Conservation (phyloP, 2,797 vertebrate species). For the Hirundo rustica region DNA sequence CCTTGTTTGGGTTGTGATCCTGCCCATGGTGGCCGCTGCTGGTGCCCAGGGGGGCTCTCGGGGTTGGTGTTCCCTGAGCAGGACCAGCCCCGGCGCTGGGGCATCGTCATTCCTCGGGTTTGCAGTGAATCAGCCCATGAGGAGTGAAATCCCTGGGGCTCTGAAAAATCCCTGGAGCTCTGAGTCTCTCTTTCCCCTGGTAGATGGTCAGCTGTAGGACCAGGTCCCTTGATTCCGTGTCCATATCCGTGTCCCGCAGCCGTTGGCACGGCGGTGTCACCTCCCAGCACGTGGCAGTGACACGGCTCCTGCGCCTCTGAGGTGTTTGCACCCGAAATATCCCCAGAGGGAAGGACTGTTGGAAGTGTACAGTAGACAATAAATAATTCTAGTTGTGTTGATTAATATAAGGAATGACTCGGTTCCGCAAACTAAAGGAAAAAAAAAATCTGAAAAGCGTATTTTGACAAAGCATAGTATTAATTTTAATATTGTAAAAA, state of each 20-base stretch:
- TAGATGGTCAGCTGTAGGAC: background rate
- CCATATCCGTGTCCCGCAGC: fast-evolving
- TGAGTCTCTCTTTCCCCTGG: background rate
- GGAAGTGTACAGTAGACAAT: conserved; percentile 31
- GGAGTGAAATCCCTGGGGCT: background rate
- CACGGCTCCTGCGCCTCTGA: background rate
- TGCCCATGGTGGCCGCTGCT: fast-evolving
- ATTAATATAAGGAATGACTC: background rate
- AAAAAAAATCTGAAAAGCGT: background rate
- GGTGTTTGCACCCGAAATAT: background rate
- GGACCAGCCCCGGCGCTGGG: fast-evolving
- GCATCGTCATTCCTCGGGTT: fast-evolving
- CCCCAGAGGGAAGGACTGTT: background rate
- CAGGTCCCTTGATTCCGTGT: fast-evolving
- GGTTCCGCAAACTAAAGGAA: background rate
- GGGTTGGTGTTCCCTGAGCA: background rate
- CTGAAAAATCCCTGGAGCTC: background rate
- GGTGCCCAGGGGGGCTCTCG: background rate
- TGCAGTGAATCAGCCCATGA: fast-evolving
- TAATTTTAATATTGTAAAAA: conserved; percentile 62
- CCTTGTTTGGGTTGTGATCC: background rate
- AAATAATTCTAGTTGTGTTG: background rate
- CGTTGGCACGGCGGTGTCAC: fast-evolving
- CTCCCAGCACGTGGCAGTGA: background rate
- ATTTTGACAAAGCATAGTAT: conserved; percentile 51